Conservation (phyloP, 2,113 vertebrate genomes). For the Delphinus delphis region DNA sequence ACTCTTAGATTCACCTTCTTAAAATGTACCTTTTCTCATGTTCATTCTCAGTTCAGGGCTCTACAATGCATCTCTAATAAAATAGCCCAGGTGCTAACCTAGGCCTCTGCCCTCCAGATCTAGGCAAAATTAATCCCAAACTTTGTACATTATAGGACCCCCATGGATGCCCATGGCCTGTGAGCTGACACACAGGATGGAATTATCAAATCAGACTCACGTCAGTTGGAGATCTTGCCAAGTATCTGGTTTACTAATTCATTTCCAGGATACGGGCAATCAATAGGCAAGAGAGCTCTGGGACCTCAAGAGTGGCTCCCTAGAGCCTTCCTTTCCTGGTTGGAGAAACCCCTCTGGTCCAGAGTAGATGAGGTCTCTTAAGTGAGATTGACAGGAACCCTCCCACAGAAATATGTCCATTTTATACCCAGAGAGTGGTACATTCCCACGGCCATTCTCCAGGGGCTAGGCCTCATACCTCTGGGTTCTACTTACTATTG, state of each 20-base stretch:
- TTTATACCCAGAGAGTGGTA: not conserved
- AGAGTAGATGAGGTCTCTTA: not conserved
- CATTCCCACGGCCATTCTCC: not conserved
- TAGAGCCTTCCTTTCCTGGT: not conserved
- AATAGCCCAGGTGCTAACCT: not conserved
- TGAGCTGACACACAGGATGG: not conserved
- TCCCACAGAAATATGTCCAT: too few relatives aligned
- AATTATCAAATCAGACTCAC: not conserved
- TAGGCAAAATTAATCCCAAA: not conserved
- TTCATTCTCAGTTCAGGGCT: not conserved
- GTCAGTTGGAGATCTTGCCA: not conserved
- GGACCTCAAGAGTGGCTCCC: not conserved
- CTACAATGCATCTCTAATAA: not conserved
- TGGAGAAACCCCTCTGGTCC: not conserved
- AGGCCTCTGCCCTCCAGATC: not conserved
- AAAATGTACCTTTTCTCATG: not conserved
- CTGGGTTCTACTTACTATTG: not conserved
- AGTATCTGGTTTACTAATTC: not conserved
- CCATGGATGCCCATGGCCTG: not conserved
- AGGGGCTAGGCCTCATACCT: not conserved
- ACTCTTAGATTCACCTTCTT: not conserved
- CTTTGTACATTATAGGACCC: not conserved
- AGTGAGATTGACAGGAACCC: not conserved
- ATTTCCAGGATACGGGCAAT: not conserved
- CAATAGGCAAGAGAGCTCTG: not conserved